Conservation (phyloP, 2,113 vertebrate genomes). For the Patagioenas fasciata region DNA sequence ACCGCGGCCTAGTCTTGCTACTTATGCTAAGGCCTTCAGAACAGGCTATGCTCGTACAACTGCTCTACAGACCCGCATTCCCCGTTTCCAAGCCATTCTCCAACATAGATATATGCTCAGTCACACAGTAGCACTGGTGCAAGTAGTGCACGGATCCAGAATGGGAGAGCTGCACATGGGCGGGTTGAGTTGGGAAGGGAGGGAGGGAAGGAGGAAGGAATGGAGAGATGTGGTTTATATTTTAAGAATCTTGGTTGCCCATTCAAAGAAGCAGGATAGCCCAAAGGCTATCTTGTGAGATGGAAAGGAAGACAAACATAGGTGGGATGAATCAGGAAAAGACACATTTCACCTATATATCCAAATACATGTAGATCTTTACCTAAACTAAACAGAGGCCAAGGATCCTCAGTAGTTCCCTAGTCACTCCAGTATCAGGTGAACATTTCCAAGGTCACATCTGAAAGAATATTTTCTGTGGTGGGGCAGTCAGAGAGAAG, state of each 20-base stretch:
- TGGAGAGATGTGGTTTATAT: neutral
- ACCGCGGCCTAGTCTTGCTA: too few relatives aligned
- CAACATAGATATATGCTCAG: neutral
- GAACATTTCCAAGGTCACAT: neutral
- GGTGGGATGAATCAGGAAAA: neutral
- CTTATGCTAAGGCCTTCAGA: too few relatives aligned
- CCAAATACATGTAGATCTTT: fast-evolving
- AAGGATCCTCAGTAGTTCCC: neutral
- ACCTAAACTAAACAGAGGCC: neutral
- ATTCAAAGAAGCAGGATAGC: neutral
- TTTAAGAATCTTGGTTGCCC: neutral
- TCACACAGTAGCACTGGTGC: fast-evolving
- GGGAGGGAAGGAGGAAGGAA: neutral
- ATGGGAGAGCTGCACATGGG: neutral
- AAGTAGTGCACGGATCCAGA: neutral
- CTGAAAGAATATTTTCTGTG: neutral
- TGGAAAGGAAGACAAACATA: neutral
- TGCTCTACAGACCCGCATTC: too few relatives aligned
- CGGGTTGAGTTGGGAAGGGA: neutral
- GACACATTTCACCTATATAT: neutral
- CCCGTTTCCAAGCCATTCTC: too few relatives aligned
- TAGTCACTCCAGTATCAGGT: neutral
- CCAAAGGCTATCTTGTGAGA: neutral
- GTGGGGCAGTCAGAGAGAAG: neutral
- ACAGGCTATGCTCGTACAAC: too few relatives aligned